Conservation (phyloP, 2,888 invertebrate genomes). For the Andrena dorsata region DNA sequence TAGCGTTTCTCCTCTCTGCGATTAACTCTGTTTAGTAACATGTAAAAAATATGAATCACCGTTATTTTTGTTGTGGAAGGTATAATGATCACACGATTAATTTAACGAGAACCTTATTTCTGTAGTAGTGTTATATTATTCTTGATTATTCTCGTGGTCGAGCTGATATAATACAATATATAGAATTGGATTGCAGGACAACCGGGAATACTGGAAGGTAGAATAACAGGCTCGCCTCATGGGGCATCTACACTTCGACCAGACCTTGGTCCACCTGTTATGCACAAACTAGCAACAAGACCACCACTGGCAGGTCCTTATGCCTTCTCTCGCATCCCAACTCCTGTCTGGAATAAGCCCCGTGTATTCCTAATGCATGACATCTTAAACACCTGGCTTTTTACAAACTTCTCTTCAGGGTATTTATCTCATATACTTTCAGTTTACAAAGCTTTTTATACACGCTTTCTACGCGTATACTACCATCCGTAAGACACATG, state of each 20-base stretch:
- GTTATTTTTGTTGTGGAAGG: not conserved
- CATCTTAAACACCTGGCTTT: slow-evolving; percentile 92
- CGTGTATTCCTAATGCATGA: slow-evolving; percentile 91
- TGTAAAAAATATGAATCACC: not conserved
- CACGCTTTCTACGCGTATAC: slow-evolving; percentile 35
- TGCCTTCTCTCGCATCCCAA: slow-evolving; percentile 94
- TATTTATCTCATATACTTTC: slow-evolving; percentile 84
- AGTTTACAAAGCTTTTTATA: slow-evolving; percentile 53
- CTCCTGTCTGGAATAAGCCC: slow-evolving; percentile 92
- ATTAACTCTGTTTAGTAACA: slow-evolving; percentile 10
- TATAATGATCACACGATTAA: not conserved
- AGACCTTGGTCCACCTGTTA: slow-evolving; percentile 86
- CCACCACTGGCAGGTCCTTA: slow-evolving; percentile 95
- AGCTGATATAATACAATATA: slow-evolving; percentile 61
- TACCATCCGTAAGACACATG: not conserved
- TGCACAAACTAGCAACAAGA: slow-evolving; percentile 85
- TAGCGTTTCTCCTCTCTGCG: slow-evolving; percentile 17
- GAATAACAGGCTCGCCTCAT: slow-evolving; percentile 81
- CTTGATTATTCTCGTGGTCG: slow-evolving; percentile 31
- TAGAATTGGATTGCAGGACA: slow-evolving; percentile 82
- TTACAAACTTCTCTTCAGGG: slow-evolving; percentile 93
- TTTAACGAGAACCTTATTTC: slow-evolving; percentile 24
- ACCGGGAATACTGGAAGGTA: slow-evolving; percentile 81
- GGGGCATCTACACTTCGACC: slow-evolving; percentile 83
- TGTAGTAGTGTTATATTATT: slow-evolving; percentile 14